Percentiles rank a stretch among this genome's conserved stretches.
Conservation (phyloP, 2,888 invertebrate species). For the Habroteleia sp. region DNA sequence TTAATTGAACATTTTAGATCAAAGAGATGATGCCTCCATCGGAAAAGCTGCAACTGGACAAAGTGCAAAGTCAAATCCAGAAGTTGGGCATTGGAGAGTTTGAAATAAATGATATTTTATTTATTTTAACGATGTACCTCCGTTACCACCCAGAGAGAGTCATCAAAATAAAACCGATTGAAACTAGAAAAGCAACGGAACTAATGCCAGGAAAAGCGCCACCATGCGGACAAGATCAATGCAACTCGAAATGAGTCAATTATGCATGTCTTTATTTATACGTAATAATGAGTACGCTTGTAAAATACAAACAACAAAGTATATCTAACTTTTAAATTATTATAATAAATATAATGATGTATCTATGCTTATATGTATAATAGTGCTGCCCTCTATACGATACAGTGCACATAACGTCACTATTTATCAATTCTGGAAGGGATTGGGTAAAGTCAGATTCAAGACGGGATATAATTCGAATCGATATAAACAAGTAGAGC, state of each 20-base stretch:
- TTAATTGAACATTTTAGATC: constrained; percentile 82
- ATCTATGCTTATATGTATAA: constrained; percentile 75
- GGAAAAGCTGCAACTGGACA: constrained; percentile 88
- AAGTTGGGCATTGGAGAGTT: constrained; percentile 90
- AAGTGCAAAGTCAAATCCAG: constrained; percentile 88
- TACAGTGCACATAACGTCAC: constrained; percentile 77
- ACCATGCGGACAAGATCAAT: constrained; percentile 18
- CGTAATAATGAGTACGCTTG: constrained; percentile 80
- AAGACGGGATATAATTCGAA: constrained; percentile 59
- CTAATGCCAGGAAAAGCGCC: too few species aligned
- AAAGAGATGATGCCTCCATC: constrained; percentile 94
- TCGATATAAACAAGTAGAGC: constrained; percentile 66
- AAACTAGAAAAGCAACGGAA: too few species aligned
- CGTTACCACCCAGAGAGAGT: too few species aligned
- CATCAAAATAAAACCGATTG: too few species aligned
- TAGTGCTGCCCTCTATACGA: constrained; percentile 78
- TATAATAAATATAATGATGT: constrained; percentile 80
- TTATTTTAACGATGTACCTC: constrained; percentile 90
- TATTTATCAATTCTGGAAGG: constrained; percentile 65
- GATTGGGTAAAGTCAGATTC: constrained; percentile 72
- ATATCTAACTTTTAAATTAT: constrained; percentile 80
- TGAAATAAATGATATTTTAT: constrained; percentile 91
- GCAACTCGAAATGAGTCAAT: constrained; percentile 67
- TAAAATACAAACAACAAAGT: constrained; percentile 81
- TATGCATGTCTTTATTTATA: constrained; percentile 80